Conservation (phyloP, 2,797 vertebrate species). For the Thunnus albacares region DNA sequence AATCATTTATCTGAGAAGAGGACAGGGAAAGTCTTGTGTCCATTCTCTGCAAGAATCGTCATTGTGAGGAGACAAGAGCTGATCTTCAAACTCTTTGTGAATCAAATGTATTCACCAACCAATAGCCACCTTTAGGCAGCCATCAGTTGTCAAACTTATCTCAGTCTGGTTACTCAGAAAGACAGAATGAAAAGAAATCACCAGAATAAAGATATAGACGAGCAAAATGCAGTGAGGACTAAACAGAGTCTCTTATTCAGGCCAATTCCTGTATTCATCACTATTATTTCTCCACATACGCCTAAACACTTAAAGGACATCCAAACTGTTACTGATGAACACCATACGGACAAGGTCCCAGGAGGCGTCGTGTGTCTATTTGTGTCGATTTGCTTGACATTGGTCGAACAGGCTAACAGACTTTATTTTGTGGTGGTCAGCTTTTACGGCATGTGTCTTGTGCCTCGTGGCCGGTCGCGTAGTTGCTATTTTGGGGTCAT, state of each 20-base stretch:
- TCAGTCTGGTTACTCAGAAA: background rate
- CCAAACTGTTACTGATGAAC: slow-evolving; percentile 59
- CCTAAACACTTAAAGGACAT: slow-evolving; percentile 45
- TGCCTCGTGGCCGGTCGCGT: slow-evolving; percentile 39
- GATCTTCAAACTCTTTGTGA: slow-evolving; percentile 8
- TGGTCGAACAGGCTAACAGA: slow-evolving; percentile 63
- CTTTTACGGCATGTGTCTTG: slow-evolving; percentile 67
- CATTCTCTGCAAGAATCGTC: background rate
- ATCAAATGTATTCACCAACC: background rate
- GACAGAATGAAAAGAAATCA: slow-evolving; percentile 6
- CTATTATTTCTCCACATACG: slow-evolving; percentile 1
- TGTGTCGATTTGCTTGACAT: slow-evolving; percentile 78
- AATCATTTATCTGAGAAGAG: background rate
- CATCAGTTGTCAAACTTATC: background rate
- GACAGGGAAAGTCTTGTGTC: background rate
- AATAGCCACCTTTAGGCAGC: slow-evolving; percentile 5
- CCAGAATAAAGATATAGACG: background rate
- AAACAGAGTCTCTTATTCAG: slow-evolving; percentile 9
- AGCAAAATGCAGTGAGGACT: background rate
- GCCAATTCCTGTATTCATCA: slow-evolving; percentile 22
- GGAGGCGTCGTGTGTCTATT: slow-evolving; percentile 55
- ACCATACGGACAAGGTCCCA: slow-evolving; percentile 75
- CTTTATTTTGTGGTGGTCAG: slow-evolving; percentile 81
- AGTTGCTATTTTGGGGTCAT: slow-evolving; percentile 80
- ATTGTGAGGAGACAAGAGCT: background rate